Base-by-base conservation (phyloP, 1,140 invertebrate genomes). In the Halyomorpha halys region DNA sequence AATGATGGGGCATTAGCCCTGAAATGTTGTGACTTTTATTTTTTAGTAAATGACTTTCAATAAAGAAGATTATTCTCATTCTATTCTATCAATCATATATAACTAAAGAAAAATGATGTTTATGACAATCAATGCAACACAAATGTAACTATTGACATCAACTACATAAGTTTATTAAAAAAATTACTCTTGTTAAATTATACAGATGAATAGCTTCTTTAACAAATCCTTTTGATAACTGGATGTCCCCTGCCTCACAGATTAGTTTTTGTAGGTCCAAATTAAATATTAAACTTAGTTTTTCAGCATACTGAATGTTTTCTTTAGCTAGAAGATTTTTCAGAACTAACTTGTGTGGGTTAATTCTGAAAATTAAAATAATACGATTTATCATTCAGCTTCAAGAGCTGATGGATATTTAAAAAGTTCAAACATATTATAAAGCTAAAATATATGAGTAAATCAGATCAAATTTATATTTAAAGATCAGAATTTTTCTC, bases 161-260 rank as follows among this genome's bases (percentile, higher is more conserved):
- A 39, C 6, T 39, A 2, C 11, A 13, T 39, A 39, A 39, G 34
- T 11, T 11, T 3, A 39, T 11, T 6, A 39, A 6, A 54, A 23
- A 19, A 70, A 64, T 72, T 69, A 86, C 84, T 72, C 84, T 83
- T 0, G 86, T 84, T 64, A 87, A 76, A 74, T 85, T 85, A 72
- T 87, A 90, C 2, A 89, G 77, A 64, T 83, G 76, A 65, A 86
- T 76, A 1, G 87, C 86, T 71, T 81, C 81, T 51, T 81, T 76
- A 69, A 84, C 83, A 62, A 82, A 78, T 45, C 82, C 80, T 61
- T 81, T 80, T 5, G 78, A 75, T 59, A 90, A 74, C 67, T 86
- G 76, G 69, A 83, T 77, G 74, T 89, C 86, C 21, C 86, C 87
- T 23, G 85, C 85, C 70, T 79, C 76, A 76, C 89, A 87, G 64